phyloP scores from a whole-genome alignment of 2,888 invertebrate genomes.

The Luffia ferchaultella region DNA sequence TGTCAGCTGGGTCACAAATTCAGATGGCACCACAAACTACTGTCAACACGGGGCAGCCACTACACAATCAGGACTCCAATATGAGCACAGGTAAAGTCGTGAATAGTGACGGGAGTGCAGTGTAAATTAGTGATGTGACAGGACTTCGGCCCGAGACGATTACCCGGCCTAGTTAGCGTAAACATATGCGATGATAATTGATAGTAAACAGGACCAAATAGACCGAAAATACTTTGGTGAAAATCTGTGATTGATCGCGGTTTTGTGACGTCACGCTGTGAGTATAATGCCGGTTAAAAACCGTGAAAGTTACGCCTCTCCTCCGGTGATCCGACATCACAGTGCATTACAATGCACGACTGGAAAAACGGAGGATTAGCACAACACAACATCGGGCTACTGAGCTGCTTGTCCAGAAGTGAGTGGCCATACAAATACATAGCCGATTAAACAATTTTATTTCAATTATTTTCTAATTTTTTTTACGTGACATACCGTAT shows the following conservation, averaged over 20 bases:
- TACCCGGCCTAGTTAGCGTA: constrained; percentile 34
- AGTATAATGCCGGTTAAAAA: constrained; percentile 59
- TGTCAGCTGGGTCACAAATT: constrained; percentile 97
- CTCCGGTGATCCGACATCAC: constrained; percentile 42
- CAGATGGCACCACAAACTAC: constrained; percentile 97
- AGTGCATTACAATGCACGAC: constrained; percentile 55
- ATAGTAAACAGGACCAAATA: constrained; percentile 11
- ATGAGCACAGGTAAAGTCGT: constrained; percentile 87
- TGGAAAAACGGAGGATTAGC: constrained; percentile 57
- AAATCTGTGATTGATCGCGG: constrained; percentile 43
- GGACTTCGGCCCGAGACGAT: constrained; percentile 20
- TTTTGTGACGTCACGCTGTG: constrained; percentile 54
- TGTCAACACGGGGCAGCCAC: constrained; percentile 82
- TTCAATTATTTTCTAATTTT: no score
- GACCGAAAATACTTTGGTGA: constrained; percentile 32
- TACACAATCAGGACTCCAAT: constrained; percentile 96
- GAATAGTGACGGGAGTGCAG: constrained; percentile 31
- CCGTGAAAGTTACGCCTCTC: constrained; percentile 53
- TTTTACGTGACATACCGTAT: no score
- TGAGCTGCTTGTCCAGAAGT: constrained; percentile 56
- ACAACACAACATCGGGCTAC: constrained; percentile 53
- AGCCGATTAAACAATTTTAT: no score
- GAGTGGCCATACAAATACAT: constrained; percentile 38
- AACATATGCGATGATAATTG: constrained; percentile 18
- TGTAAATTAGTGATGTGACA: constrained; percentile 19